Base-by-base conservation (phyloP, 2,797 vertebrate genomes). In the Centropyge bicolor region DNA sequence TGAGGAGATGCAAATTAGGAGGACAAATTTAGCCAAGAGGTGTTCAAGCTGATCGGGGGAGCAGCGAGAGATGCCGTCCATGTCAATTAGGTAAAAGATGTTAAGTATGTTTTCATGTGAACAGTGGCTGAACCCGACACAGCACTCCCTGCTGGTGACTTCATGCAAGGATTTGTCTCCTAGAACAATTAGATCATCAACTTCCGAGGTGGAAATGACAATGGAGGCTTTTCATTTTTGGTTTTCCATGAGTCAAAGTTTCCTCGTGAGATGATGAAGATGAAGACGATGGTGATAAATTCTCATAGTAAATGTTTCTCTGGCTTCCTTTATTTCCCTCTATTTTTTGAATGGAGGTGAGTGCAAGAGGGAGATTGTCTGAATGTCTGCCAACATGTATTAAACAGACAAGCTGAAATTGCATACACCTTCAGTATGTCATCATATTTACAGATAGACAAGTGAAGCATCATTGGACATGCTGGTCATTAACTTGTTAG, bases 91-190 rank as follows among this genome's bases (percentile, higher is more conserved):
- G 48, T 69, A 17, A 83, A 84, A 31, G 27, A 74, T 75, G 52
- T 81, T 60, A 56, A 73, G 22, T 72, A 17, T 48, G 45, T 70
- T 79, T 72, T 69, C 20, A 70, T 76, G 36, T 81, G 57, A 76
- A 70, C 77, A 55, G 65, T 46, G 55, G 62, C 43, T 88, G 81
- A 77, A 82, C 83, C 40, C 19, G 17, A 57, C 36, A 75, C 55
- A 86, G 73, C 70, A 16, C 61, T 17, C 54, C 63, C 80, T 89
- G 70, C 81, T 87, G 86, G 66, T 66, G 67, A 66, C 54, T 74
- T 40, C 19, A 38, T 49, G 61, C 45, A 36, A 24, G 55, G 35
- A 56, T 71, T 51, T 70, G 64, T 63, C 55, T 27, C 9, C 3
- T 14, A 5, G 56, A 72, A 56, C 27, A 80, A 62, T 79, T 46